phyloP scores from a whole-genome alignment of 1,140 invertebrate species.

The Musca domestica region DNA sequence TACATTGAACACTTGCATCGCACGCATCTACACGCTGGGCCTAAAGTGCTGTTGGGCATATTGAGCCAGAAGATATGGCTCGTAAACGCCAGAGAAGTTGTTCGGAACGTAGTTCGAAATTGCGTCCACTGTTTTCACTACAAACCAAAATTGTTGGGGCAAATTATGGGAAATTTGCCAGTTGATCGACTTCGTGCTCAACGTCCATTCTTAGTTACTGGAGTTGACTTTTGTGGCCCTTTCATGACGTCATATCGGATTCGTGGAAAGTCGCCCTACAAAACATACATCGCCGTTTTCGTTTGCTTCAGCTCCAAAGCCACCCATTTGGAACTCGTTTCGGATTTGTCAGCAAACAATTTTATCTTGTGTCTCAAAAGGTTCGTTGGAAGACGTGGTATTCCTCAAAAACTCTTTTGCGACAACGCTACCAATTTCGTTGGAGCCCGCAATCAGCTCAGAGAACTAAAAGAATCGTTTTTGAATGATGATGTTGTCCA shows the following conservation, averaged over 20 bases:
- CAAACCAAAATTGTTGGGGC: no score
- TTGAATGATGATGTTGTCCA: not conserved
- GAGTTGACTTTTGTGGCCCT: constrained; percentile 25
- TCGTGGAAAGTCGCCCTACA: no score
- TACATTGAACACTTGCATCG: constrained; percentile 10
- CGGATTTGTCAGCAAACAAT: no score
- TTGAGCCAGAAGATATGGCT: constrained; percentile 12
- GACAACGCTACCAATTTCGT: no score
- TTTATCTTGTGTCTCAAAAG: no score
- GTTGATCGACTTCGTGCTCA: not conserved
- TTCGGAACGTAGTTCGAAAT: not conserved
- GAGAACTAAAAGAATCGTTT: constrained; percentile 4
- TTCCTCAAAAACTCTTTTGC: no score
- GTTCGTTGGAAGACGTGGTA: no score
- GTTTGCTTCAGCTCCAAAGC: constrained; percentile 35
- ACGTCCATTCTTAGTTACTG: constrained; percentile 20
- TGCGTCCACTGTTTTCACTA: no score
- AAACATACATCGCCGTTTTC: constrained; percentile 31
- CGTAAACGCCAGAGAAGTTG: constrained; percentile 17
- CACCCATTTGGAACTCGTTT: constrained; percentile 38
- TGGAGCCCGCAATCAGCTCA: constrained; percentile 30
- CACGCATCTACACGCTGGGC: constrained; percentile 9
- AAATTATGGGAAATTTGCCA: constrained; percentile 22
- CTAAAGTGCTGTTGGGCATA: not conserved
- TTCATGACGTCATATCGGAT: constrained; percentile 8